Base-by-base conservation (phyloP, 2,797 vertebrate species). In the Spondyliosoma cantharus region DNA sequence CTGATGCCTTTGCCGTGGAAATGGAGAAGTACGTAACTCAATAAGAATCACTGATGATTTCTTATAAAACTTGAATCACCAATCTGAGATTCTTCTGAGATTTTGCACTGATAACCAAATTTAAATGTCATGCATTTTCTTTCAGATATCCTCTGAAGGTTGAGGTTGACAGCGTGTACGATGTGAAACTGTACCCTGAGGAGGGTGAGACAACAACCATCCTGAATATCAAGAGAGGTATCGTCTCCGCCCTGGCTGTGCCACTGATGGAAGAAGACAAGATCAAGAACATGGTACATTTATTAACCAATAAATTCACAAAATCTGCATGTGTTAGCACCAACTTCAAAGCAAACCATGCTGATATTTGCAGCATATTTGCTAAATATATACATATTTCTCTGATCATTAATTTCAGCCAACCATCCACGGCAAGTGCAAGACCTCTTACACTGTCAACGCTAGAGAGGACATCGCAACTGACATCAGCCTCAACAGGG, bases 211-310 rank as follows among this genome's bases (percentile, higher is more conserved):
- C 96, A 19, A 90, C 88, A 32, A 96, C 96, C 61, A 95, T 96
- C 77, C 90, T 99, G 80, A 99, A 99, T 92, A 92, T 99, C 90
- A 99, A 99, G 92, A 96, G 97, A 81, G 98, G 98, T 29, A 97
- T 99, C 73, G 89, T 99, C 80, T 98, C 98, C 48, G 94, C 96
- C 32, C 91, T 99, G 29, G 93, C 96, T 77, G 96, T 96, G 66
- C 97, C 97, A 82, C 85, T 91, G 45, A 89, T 97, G 85, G 92
- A 95, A 50, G 92, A 95, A 49, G 89, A 95, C 8, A 89, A 75
- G 64, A 94, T 93, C 76, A 93, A 82, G 60, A 80, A 75, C 50
- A 94, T 95, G 94, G 95, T 48, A 46, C 43, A 45, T 16, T 45
- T 14, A 45, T 45, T 15, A 32, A 37, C 32, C 32, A 37, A 37